Evolutionary conservation across 23 tunicate species (phyloP).

Genomic region (Trididemnum clinides): DNA sequence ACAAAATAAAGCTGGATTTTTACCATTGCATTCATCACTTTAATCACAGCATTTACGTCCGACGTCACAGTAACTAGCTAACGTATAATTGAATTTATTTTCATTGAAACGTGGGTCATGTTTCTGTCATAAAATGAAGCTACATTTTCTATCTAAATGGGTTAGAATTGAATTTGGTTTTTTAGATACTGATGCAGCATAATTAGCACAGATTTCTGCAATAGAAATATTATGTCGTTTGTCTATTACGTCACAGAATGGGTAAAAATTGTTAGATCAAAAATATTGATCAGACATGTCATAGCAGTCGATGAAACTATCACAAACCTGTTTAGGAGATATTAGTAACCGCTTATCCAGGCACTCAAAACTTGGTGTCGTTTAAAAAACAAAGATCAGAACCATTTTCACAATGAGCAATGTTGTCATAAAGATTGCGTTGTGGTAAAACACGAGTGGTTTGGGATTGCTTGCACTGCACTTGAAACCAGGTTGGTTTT

Average conservation of each 20-base stretch:
- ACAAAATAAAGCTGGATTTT: conserved; percentile 21
- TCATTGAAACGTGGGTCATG: not conserved
- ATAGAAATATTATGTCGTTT: no score
- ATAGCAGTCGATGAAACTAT: conserved; percentile 39
- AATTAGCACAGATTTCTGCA: no score
- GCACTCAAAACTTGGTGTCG: conserved; percentile 31
- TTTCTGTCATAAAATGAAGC: no score
- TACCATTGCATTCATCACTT: conserved; percentile 43
- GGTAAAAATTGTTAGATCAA: no score
- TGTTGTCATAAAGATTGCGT: conserved; percentile 20
- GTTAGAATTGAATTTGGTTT: not conserved
- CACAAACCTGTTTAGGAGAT: conserved; percentile 32
- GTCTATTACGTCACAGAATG: no score
- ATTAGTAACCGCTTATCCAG: conserved; percentile 9
- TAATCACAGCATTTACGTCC: conserved; percentile 47
- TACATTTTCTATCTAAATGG: no score
- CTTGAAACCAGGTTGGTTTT: not conserved
- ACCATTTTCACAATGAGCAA: conserved; percentile 37
- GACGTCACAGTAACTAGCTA: conserved; percentile 29
- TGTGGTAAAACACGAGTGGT: conserved; percentile 29
- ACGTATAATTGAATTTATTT: not conserved
- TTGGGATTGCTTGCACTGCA: no score
- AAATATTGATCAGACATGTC: conserved; percentile 49
- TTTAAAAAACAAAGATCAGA: conserved; percentile 39
- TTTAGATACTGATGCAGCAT: not conserved